Conservation (phyloP, 2,888 invertebrate species). For the Leptopilina syphax region DNA sequence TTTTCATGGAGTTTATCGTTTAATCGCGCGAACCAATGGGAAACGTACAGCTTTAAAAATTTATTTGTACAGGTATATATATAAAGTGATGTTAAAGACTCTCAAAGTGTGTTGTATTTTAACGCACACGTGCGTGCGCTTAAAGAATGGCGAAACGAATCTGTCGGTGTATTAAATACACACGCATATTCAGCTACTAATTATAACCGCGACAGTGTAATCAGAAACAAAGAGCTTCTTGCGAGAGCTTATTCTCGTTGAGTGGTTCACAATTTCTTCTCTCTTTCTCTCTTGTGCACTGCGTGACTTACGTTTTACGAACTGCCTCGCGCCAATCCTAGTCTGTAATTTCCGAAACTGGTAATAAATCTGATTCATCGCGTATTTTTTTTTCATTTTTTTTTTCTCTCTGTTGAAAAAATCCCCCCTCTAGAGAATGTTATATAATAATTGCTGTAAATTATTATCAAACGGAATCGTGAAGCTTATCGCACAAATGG, state of each 20-base stretch:
- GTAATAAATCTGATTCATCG: conserved; percentile 70
- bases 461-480: conserved; percentile 64
- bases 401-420: too few species aligned
- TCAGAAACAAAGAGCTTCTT: conserved; percentile 65
- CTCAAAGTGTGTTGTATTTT: not conserved
- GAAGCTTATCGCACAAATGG: conserved; percentile 50
- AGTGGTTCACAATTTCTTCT: conserved; percentile 45
- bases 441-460: conserved; percentile 71
- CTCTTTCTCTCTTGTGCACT: conserved; percentile 46
- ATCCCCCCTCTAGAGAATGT: conserved; percentile 54
- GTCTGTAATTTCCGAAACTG: conserved; percentile 65
- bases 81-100: not conserved
- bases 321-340: conserved; percentile 58
- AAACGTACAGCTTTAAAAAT: not conserved
- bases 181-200: conserved; percentile 62
- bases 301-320: conserved; percentile 66
- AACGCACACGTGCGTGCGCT: not conserved
- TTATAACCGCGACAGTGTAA: conserved; percentile 69
- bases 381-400: conserved; percentile 47
- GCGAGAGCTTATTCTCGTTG: conserved; percentile 27
- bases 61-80: conserved; percentile 1
- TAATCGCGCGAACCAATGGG: conserved; percentile 12
- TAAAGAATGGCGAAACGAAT: not conserved
- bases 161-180: conserved; percentile 44
- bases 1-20: conserved; percentile 22